Base-by-base conservation (phyloP, 2,888 invertebrate genomes). In the Dermolepida albohirtum region DNA sequence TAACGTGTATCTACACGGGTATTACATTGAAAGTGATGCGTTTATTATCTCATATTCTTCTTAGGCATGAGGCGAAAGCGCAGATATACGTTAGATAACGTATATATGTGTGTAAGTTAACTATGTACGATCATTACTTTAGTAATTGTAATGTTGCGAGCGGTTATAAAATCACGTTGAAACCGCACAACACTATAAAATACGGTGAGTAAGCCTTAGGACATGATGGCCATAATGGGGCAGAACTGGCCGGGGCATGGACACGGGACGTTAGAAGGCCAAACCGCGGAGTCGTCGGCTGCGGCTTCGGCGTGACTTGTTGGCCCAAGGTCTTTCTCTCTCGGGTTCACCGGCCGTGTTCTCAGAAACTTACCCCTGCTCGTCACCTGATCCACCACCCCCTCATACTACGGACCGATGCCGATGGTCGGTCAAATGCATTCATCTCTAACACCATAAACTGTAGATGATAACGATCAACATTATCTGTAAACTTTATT, bases 301-400 rank as follows among this genome's bases (percentile, higher is more conserved):
- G 63, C 52, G 68, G 64, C 65, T 64, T 66, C 68, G 69, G 66
- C 68, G 70, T 70, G 68, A 68, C 70, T 70, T 64, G 69, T 65
- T 59, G 66, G 67, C 64, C 68, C 71, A 71, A 71, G 71, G 71
- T 71, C 71, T 71, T 67, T 66, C 64, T 68, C 52, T 71, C 69
- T 66, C 64, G 59, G 66, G 71, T 70, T 71, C 71, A 71, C 68
- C 71, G 71, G 59, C 71, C 70, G 67, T 39, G 17, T 69, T 71
- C 68, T 68, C 62, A 68, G 70, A 70, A 70, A 70, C 40, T 62
- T 59, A 70, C 70, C 70, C 70, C 70, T 70, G 65, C 68, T 43
- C 68, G 68, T 68, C 68, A 68, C 68, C 68, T 68, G 67, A 67
- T 62, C 65, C 44, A 65, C 57, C 67, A 54, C 64, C 55, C 70